Evolutionary conservation across 2,797 vertebrate genomes (phyloP).

Genomic region (Mus minutoides): DNA sequence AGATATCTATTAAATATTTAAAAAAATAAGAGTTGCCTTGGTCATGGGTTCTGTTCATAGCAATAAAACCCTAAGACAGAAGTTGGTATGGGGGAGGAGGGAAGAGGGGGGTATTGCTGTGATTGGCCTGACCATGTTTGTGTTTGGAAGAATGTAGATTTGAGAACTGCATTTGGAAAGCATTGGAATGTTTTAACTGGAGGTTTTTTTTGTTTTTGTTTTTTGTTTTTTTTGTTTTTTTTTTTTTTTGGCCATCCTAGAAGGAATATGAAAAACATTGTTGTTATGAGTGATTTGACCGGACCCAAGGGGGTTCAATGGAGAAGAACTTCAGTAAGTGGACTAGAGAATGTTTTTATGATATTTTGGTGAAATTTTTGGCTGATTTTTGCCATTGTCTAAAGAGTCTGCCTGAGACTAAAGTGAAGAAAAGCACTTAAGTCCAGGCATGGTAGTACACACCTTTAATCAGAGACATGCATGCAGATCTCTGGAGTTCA

Average conservation of each 20-base stretch:
- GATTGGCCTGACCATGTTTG: background rate
- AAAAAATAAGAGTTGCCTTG: background rate
- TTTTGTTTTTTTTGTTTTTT: too few species aligned
- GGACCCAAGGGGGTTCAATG: background rate
- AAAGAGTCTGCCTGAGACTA: background rate
- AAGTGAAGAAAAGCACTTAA: background rate
- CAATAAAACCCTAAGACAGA: background rate
- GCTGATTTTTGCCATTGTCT: background rate
- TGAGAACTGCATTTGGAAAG: background rate
- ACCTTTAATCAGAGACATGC: background rate
- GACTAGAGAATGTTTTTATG: background rate
- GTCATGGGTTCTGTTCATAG: background rate
- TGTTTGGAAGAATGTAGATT: too few species aligned
- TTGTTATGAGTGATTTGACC: background rate
- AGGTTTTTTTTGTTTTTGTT: too few species aligned
- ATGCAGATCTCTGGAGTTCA: background rate
- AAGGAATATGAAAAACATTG: background rate
- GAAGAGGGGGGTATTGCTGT: background rate
- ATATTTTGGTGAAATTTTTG: background rate
- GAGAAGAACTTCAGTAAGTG: background rate
- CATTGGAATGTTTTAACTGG: background rate
- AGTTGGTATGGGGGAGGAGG: background rate
- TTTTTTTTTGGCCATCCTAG: background rate
- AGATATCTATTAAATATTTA: too few species aligned
- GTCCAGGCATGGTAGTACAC: background rate